Base-by-base conservation (phyloP, 2,113 vertebrate species). In the Tragelaphus strepsiceros region DNA sequence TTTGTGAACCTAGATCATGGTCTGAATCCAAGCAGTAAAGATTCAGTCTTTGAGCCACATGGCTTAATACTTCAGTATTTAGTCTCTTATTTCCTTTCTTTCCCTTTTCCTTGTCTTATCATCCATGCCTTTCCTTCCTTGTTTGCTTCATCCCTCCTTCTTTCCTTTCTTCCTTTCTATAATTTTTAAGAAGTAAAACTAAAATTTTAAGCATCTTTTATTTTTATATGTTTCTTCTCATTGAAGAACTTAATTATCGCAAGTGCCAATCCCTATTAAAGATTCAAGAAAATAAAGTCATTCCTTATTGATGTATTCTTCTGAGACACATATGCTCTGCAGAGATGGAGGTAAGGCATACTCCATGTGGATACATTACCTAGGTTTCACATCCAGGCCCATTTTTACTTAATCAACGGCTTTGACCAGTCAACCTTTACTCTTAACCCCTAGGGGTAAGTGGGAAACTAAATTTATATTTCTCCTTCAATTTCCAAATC, bases 391-490 rank as follows among this genome's bases (percentile, higher is more conserved):
- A 67, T 58, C 1, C 19, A 86, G n/a, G 12, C 15, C 16, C 35
- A 58, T 51, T 95, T 81, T 93, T 61, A 67, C 51, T 85, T 46
- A 1, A 56, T 43, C 11, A 46, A 32, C 5, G 4, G 1, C 13
- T 12, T 77, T 93, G 39, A 61, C 28, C 35, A 30, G 51, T 96
- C 82, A 88, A 58, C 30, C 10, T 43, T 28, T 67, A 78, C 28
- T 35, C 6, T 71, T 58, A 92, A 80, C 21, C 58, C 46, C 86
- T 86, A 80, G 15, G 32, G 59, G 12, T 81, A 61, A 74, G 28
- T 82, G 30, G 30, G 26, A 86, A 93, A 89, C 9, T 87, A 61
- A 92, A 97, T 87, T 88, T 94, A 49, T 96, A 88, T 49, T 93
- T 97, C 39, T 94, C 21, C 43, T 84, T 85, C 51, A 87, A 46